These are phyloP conservation scores for Ptilonorhynchus violaceus DNA, from an alignment of 2,113 vertebrate genomes.

Conservation along the genomic window DNA sequence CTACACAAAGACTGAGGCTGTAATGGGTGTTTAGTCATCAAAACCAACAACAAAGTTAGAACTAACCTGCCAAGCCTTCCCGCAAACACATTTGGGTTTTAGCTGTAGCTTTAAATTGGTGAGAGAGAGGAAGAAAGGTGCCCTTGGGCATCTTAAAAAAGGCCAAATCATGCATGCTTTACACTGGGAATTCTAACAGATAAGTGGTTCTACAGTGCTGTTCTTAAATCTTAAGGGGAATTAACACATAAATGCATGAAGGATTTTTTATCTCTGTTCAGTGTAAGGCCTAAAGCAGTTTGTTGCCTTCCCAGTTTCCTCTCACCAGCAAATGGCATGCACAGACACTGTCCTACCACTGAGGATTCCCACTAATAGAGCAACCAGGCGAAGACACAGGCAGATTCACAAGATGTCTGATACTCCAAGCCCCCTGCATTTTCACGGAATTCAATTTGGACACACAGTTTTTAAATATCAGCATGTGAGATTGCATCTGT, in stretches of 20 bases:
- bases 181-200: neutral
- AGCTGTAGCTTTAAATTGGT: neutral
- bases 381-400: neutral
- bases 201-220: neutral
- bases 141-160: neutral
- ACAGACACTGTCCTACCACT: neutral
- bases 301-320: neutral
- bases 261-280: neutral
- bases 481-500: neutral
- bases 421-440: neutral
- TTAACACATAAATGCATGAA: neutral
- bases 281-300: neutral
- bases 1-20: neutral
- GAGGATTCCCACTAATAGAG: neutral
- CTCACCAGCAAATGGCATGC: neutral
- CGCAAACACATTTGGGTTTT: accelerated
- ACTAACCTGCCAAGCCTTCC: neutral
- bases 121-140: neutral
- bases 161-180: neutral
- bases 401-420: neutral
- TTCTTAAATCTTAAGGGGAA: neutral
- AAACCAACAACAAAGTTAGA: neutral
- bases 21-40: neutral
- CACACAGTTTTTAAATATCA: neutral
- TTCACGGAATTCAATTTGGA: neutral